These are phyloP conservation scores for Dromococcyx pavoninus DNA, from an alignment of 2,797 vertebrate species.

Conservation along the genomic window DNA sequence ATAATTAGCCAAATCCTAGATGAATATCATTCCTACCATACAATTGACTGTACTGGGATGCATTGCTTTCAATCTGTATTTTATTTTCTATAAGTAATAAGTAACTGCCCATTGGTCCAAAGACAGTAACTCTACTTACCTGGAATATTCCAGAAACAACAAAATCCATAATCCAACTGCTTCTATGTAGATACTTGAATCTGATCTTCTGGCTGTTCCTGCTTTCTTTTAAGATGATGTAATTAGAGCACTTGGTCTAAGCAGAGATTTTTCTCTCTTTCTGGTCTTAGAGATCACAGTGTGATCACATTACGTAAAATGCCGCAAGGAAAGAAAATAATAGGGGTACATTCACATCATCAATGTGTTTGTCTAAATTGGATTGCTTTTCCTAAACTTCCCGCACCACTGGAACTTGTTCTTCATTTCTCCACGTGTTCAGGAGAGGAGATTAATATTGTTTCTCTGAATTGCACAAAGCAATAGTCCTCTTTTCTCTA, in stretches of 20 bases:
- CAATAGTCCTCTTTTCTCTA: not conserved
- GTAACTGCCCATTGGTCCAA: not conserved
- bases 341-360: not conserved
- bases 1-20: not conserved
- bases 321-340: not conserved
- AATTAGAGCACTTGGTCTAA: not conserved
- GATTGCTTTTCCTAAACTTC: not conserved
- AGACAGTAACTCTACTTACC: not conserved
- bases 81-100: not conserved
- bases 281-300: not conserved
- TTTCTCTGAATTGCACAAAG: not conserved
- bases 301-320: not conserved
- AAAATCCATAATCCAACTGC: not conserved
- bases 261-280: not conserved
- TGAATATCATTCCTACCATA: not conserved
- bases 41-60: not conserved
- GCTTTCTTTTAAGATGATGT: not conserved
- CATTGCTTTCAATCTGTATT: not conserved
- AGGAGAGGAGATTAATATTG: not conserved
- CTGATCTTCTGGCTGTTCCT: not conserved
- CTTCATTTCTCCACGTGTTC: not conserved
- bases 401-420: not conserved
- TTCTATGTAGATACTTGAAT: not conserved
- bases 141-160: not conserved
- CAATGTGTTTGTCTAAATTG: not conserved